phyloP scores from a whole-genome alignment of 1,140 invertebrate genomes.

The Pseudomyrmex flavicornis region DNA sequence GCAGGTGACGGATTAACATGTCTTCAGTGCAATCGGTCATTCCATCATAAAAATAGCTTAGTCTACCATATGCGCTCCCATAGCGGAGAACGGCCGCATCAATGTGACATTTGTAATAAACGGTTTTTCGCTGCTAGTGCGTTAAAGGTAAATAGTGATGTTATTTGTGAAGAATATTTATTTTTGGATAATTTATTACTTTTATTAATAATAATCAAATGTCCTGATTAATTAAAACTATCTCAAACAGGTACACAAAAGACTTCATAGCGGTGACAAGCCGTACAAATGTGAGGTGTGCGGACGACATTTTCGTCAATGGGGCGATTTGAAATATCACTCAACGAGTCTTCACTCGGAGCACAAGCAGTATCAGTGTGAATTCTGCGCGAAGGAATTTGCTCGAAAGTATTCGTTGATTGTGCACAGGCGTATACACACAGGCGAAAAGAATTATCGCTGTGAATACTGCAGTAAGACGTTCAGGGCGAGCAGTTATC shows the following conservation, averaged over 20 bases:
- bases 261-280: constrained; percentile 91
- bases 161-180: background rate
- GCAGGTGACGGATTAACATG: constrained; percentile 86
- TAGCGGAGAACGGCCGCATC: constrained; percentile 90
- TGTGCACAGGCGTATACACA: constrained; percentile 95
- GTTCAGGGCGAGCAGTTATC: constrained; percentile 93
- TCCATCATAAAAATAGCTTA: constrained; percentile 93
- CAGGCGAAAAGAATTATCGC: constrained; percentile 94
- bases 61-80: constrained; percentile 94
- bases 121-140: constrained; percentile 92
- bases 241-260: constrained; percentile 87
- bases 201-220: constrained; percentile 35
- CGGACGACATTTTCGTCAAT: constrained; percentile 92
- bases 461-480: constrained; percentile 94
- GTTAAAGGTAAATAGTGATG: constrained; percentile 87
- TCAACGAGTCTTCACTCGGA: constrained; percentile 94
- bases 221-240: background rate
- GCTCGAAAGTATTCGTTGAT: constrained; percentile 97
- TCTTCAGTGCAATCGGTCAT: constrained; percentile 90
- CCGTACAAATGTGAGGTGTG: constrained; percentile 93
- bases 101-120: constrained; percentile 93
- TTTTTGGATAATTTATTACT: background rate
- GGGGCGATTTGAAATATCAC: constrained; percentile 96
- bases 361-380: constrained; percentile 93
- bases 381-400: constrained; percentile 96